Conservation (phyloP, 1,140 invertebrate species). For the Drosophila littoralis region DNA sequence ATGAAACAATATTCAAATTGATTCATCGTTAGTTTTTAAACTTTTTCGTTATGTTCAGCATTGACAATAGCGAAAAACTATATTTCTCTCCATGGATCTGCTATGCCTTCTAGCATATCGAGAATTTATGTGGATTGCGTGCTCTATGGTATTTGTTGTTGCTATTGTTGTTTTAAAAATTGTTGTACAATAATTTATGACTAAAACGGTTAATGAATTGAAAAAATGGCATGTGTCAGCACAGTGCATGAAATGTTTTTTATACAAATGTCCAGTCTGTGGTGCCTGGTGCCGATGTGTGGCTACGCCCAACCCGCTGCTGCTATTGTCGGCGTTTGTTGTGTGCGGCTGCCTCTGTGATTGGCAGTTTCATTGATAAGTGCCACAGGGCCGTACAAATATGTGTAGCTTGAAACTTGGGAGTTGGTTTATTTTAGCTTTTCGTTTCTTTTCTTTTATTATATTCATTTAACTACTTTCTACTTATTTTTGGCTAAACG, state of each 20-base stretch:
- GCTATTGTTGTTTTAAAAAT: constrained; percentile 12
- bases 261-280: constrained; percentile 47
- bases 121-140: constrained; percentile 13
- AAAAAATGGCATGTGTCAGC: constrained; percentile 65
- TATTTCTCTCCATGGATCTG: background rate
- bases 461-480: too few species aligned
- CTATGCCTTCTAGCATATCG: background rate
- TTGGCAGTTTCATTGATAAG: constrained; percentile 63
- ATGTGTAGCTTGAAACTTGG: constrained; percentile 19
- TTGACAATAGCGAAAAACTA: constrained; percentile 10
- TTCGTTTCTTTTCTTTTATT: background rate
- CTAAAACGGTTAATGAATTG: constrained; percentile 71
- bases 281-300: constrained; percentile 47
- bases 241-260: constrained; percentile 57
- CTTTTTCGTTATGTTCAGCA: background rate
- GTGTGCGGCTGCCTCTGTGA: constrained; percentile 40
- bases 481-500: background rate
- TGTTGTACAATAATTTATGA: constrained; percentile 58
- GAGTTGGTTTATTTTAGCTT: background rate
- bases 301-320: background rate
- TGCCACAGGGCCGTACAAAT: constrained; percentile 47
- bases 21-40: background rate
- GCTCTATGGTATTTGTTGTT: constrained; percentile 7
- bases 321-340: background rate
- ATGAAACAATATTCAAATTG: background rate